Evolutionary conservation across 2,797 vertebrate genomes (phyloP).

Genomic region (Cygnus olor): DNA sequence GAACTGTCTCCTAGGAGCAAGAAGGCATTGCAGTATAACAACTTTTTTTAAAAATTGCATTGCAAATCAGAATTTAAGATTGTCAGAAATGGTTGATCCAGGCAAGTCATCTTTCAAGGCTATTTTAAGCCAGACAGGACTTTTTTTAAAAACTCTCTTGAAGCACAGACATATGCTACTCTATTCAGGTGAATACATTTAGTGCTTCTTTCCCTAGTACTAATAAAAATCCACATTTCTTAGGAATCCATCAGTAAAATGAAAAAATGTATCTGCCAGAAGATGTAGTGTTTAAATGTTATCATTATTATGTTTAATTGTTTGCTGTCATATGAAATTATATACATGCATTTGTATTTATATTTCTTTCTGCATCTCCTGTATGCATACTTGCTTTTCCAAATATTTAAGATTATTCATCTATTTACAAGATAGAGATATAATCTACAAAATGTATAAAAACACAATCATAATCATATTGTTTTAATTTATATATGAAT

Average conservation of each 20-base stretch:
- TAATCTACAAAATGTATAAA: neutral
- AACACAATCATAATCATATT: neutral
- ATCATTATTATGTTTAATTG: neutral
- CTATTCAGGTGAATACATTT: conserved; percentile 22
- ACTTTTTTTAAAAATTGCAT: conserved; percentile 35
- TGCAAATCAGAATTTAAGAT: conserved; percentile 52
- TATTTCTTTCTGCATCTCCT: neutral
- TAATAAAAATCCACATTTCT: neutral
- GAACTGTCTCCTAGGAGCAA: conserved; percentile 69
- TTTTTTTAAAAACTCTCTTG: neutral
- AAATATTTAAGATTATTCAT: neutral
- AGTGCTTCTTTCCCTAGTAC: neutral
- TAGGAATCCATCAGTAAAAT: neutral
- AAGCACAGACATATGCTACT: conserved; percentile 1
- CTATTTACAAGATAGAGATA: neutral
- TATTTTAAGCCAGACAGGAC: conserved; percentile 37
- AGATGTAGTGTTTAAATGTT: neutral
- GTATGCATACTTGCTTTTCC: neutral
- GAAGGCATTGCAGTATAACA: conserved; percentile 66
- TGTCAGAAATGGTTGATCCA: conserved; percentile 31
- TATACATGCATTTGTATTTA: neutral
- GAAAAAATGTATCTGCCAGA: neutral
- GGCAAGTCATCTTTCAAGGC: conserved; percentile 43
- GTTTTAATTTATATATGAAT: neutral
- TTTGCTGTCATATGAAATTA: neutral